phyloP scores from a whole-genome alignment of 2,797 vertebrate species.

The Malacoctenus gilli region DNA sequence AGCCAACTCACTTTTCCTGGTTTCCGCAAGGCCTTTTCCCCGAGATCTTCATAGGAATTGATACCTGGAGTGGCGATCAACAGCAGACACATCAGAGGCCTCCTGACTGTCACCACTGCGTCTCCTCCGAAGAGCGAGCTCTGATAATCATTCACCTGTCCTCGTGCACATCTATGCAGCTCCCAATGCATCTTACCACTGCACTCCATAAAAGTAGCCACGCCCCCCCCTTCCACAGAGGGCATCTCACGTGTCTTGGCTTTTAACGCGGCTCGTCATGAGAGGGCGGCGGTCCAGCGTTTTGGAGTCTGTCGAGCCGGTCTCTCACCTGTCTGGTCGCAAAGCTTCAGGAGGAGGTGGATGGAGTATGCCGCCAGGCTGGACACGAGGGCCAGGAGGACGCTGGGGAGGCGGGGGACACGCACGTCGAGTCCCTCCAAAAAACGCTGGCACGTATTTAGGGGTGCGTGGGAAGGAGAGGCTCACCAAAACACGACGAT shows the following conservation, averaged over 20 bases:
- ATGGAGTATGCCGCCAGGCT: conserved; percentile 89
- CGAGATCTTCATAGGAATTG: conserved; percentile 92
- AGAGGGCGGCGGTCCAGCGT: too few species aligned
- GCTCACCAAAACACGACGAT: conserved; percentile 91
- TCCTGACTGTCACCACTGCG: too few species aligned
- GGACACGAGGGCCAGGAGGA: conserved; percentile 89
- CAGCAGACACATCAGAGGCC: too few species aligned
- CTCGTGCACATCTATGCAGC: too few species aligned
- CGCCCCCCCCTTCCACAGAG: too few species aligned
- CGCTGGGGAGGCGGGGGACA: conserved; percentile 66
- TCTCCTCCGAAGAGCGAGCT: too few species aligned
- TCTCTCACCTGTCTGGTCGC: conserved; percentile 91
- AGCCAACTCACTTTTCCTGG: conserved; percentile 85
- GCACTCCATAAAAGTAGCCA: too few species aligned
- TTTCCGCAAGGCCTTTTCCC: conserved; percentile 86
- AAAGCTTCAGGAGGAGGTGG: conserved; percentile 92
- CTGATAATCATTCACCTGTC: too few species aligned
- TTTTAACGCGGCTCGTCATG: too few species aligned
- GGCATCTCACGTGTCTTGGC: too few species aligned
- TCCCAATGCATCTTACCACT: too few species aligned
- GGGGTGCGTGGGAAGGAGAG: neutral
- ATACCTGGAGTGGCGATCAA: conserved; percentile 78
- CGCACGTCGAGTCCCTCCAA: conserved; percentile 13
- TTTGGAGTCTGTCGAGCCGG: neutral
- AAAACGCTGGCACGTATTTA: neutral